These are phyloP conservation scores for Tychaedon coryphoeus DNA, from an alignment of 2,113 vertebrate species.

Conservation along the genomic window DNA sequence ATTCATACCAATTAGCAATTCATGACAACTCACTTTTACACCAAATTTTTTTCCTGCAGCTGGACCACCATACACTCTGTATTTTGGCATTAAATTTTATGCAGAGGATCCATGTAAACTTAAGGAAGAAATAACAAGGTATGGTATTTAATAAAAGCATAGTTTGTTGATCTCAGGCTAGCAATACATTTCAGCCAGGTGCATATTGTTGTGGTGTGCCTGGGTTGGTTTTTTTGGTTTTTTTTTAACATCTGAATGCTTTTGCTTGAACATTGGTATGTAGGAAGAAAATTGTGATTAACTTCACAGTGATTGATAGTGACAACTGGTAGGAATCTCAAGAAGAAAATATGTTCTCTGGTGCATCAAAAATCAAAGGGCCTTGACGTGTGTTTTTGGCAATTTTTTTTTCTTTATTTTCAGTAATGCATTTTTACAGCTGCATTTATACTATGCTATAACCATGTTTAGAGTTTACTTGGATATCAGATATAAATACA, in stretches of 20 bases:
- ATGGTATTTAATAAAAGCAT: constrained; percentile 7
- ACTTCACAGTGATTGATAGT: background rate
- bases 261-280: background rate
- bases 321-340: background rate
- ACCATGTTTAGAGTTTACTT: background rate
- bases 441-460: background rate
- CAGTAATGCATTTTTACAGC: background rate
- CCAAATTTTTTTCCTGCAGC: constrained; percentile 66
- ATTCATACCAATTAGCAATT: background rate
- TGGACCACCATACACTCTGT: constrained; percentile 90
- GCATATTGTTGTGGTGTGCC: background rate
- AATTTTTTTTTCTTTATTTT: background rate
- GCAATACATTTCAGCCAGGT: background rate
- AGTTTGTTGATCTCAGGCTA: background rate
- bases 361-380: background rate
- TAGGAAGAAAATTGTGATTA: background rate
- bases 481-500: background rate
- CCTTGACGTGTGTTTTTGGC: background rate
- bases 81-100: constrained; percentile 94
- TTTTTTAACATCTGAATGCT: background rate
- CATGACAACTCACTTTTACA: background rate
- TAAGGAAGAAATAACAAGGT: constrained; percentile 91
- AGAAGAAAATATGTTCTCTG: background rate
- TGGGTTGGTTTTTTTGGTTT: background rate
- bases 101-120: constrained; percentile 87